A percentile compares a stretch with the other conserved stretches of the same genome.
These are phyloP conservation scores for Macrochelys suwanniensis DNA, from an alignment of 2,797 vertebrate species.

Conservation along the genomic window DNA sequence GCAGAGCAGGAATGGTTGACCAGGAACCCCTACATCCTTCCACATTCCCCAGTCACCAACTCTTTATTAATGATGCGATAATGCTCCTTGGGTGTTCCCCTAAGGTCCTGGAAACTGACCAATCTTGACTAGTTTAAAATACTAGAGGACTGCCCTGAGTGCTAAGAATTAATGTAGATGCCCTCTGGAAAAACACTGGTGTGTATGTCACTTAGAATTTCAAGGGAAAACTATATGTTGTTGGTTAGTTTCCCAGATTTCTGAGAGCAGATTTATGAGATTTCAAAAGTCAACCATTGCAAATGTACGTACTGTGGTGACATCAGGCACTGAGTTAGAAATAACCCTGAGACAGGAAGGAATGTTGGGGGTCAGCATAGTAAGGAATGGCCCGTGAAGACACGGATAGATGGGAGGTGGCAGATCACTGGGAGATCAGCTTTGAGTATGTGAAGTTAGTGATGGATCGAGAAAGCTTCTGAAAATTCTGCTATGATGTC, in stretches of 20 bases:
- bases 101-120: neutral
- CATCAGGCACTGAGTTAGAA: neutral
- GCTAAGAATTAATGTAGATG: neutral
- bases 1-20: neutral
- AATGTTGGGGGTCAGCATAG: neutral
- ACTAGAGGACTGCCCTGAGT: neutral
- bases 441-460: neutral
- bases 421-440: neutral
- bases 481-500: neutral
- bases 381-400: neutral
- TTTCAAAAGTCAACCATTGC: neutral
- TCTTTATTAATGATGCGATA: neutral
- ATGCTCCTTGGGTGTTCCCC: neutral
- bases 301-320: neutral
- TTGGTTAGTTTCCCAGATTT: neutral
- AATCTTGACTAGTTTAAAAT: neutral
- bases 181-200: neutral
- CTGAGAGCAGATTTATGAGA: neutral
- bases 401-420: neutral
- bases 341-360: neutral
- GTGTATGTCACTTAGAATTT: neutral
- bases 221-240: neutral
- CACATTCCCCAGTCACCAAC: neutral
- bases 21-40: neutral
- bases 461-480: neutral